Evolutionary conservation across 1,140 invertebrate species (phyloP), one percentile per base, ranked within the genome.

Genomic region (Eufriesea mexicana): DNA sequence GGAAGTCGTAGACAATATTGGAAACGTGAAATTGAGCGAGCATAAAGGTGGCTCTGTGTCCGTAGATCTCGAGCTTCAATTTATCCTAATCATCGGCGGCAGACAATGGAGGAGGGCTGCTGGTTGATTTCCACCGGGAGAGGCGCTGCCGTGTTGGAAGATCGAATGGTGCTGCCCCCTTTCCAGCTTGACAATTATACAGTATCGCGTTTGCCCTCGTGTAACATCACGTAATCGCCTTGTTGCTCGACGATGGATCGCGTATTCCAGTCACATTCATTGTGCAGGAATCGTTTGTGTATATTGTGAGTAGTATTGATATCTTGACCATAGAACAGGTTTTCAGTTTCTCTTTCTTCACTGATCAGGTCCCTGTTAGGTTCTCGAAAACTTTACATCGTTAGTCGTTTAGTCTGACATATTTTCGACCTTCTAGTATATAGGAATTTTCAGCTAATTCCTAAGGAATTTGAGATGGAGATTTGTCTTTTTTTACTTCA

Each of bases 81-180:
- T 85, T 89, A 87, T 90, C 79, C 83, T 89, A 89, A 90, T 90
- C 85, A 89, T 89, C 68, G 76, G n/a, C n/a, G 42, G 20, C 12
- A 16, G 35, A 77, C 62, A 76, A 74, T 35, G 25, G 35, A 66
- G 51, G 18, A n/a, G 45, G 23, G 61, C 28, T 54, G 42, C 18
- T 16, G 57, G 64, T 83, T 89, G 88, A 90, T 90, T 89, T 89
- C 86, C 85, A 88, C 71, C 51, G 88, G 86, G 86, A 89, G 55
- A 54, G 25, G 35, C 68, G 9, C 18, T 80, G 66, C 51, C 18
- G 42, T 75, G 84, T 85, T 87, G 79, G 83, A 89, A 85, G 79
- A 83, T 62, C 72, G 77, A 87, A 67, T 55, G 18, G 28, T 66
- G 45, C 28, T 14, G 20, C 54, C 28, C 67, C 47, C 42, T 59